Evolutionary conservation across 1,140 invertebrate genomes (phyloP).

Genomic region (Cyclina sinensis): DNA sequence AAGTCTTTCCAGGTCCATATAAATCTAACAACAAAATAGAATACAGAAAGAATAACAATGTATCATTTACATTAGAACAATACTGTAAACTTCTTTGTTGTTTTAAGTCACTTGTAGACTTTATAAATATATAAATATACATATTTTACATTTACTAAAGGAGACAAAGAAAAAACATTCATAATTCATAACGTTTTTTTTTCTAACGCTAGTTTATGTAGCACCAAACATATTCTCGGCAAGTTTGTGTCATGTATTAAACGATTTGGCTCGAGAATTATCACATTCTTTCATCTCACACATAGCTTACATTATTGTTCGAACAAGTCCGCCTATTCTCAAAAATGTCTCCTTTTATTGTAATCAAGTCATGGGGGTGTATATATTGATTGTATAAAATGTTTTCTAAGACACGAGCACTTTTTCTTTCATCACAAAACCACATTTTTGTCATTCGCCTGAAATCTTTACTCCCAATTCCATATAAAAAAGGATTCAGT

Average conservation of each 20-base stretch:
- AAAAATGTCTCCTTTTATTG: conserved; percentile 15
- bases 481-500: conserved; percentile 83
- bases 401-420: not conserved
- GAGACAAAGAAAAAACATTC: too few species aligned
- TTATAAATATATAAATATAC: too few species aligned
- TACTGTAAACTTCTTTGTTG: too few species aligned
- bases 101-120: too few species aligned
- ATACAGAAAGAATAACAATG: not conserved
- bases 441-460: conserved; percentile 75
- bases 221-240: conserved; percentile 13
- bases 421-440: conserved; percentile 16
- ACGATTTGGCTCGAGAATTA: too few species aligned
- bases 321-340: not conserved
- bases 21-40: conserved; percentile 2
- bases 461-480: conserved; percentile 81
- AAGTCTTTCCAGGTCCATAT: not conserved
- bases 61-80: not conserved
- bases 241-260: not conserved
- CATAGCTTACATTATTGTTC: not conserved
- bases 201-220: too few species aligned
- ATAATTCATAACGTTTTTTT: too few species aligned
- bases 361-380: conserved; percentile 42
- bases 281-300: not conserved
- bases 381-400: conserved; percentile 46
- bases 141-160: too few species aligned